phyloP scores from a whole-genome alignment of 2,888 invertebrate genomes.

The Endotricha flammealis region DNA sequence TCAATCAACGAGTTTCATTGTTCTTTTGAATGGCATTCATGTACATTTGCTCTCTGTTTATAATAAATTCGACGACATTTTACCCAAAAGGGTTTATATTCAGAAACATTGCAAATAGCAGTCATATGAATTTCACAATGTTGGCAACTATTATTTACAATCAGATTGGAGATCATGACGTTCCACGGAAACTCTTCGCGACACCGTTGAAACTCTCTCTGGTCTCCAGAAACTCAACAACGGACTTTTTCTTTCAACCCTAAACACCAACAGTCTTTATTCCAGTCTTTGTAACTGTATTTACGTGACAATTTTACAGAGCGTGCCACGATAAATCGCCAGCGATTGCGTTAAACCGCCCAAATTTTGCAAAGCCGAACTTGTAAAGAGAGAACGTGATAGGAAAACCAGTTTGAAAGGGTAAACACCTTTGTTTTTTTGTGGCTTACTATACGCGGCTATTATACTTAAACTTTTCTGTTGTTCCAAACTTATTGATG shows the following conservation, averaged over 20 bases:
- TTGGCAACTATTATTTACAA: no score
- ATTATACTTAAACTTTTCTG: neutral
- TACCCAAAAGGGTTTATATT: no score
- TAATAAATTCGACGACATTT: no score
- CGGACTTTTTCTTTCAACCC: neutral
- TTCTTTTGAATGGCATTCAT: neutral
- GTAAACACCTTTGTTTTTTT: slow-evolving; percentile 36
- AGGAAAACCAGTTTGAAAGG: slow-evolving; percentile 29
- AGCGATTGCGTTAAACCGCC: slow-evolving; percentile 30
- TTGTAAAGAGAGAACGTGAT: slow-evolving; percentile 41
- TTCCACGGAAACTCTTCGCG: no score
- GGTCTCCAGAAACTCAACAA: neutral
- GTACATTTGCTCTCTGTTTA: no score
- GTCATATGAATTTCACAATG: no score
- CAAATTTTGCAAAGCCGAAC: slow-evolving; percentile 42
- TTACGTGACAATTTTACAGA: slow-evolving; percentile 27
- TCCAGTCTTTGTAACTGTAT: slow-evolving; percentile 12
- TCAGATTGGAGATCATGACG: no score
- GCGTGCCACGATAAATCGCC: slow-evolving; percentile 34
- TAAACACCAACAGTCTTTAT: slow-evolving; percentile 6
- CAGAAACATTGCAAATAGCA: no score
- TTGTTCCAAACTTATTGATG: neutral
- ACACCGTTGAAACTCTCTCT: no score
- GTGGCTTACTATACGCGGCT: slow-evolving; percentile 1
- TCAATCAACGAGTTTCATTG: neutral